Evolutionary conservation across 2,113 vertebrate species (phyloP).

Genomic region (Scortum barcoo): DNA sequence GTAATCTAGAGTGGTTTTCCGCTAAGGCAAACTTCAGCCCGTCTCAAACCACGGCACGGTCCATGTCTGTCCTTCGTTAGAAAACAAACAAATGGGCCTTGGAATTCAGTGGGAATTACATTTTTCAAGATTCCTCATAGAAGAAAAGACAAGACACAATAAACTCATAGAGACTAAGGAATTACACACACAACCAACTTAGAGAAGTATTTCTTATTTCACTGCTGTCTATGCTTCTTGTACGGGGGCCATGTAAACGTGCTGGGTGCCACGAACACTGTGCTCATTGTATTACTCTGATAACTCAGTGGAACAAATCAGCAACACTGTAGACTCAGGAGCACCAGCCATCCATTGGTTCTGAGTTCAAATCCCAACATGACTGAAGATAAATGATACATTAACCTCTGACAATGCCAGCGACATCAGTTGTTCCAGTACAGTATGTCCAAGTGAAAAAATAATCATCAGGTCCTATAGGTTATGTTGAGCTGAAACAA

Average conservation of each 20-base stretch:
- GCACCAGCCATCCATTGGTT: background rate
- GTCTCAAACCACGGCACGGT: constrained; percentile 42
- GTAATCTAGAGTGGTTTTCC: constrained; percentile 63
- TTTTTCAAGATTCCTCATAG: constrained; percentile 14
- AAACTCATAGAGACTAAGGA: background rate
- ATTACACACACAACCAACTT: background rate
- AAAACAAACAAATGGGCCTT: constrained; percentile 52
- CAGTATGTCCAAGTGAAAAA: too few relatives aligned
- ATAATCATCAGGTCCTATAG: too few relatives aligned
- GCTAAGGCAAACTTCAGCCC: constrained; percentile 53
- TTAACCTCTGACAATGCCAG: too few relatives aligned
- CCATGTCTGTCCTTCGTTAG: constrained; percentile 45
- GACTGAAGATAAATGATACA: background rate
- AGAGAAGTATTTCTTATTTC: background rate
- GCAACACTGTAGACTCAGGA: background rate
- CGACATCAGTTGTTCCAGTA: too few relatives aligned
- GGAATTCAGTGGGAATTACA: constrained; percentile 33
- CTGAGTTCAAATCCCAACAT: background rate
- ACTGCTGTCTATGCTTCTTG: background rate
- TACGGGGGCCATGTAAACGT: background rate
- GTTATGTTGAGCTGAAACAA: too few relatives aligned
- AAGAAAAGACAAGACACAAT: constrained; percentile 6
- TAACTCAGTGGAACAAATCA: background rate
- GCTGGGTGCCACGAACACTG: background rate
- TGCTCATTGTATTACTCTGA: constrained; percentile 4